These are phyloP conservation scores for Lasioglossum albipes DNA, from an alignment of 1,140 invertebrate species.

Conservation along the genomic window DNA sequence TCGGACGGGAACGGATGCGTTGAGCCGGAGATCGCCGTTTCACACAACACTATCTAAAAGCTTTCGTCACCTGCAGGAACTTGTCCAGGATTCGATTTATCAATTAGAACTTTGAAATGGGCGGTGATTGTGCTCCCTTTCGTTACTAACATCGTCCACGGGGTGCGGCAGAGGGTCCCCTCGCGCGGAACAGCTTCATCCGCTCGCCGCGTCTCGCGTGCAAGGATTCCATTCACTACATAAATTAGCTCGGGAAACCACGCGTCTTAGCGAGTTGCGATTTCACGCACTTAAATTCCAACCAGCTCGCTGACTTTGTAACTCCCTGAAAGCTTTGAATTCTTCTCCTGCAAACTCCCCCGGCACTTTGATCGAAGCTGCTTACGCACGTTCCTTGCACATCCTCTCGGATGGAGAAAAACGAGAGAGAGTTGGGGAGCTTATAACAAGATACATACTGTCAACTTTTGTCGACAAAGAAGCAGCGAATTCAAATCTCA, in stretches of 20 bases:
- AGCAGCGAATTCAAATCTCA: no score
- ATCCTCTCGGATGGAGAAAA: neutral
- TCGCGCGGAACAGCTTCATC: neutral
- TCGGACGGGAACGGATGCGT: neutral
- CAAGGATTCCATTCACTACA: neutral
- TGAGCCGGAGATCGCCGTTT: neutral
- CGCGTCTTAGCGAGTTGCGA: no score
- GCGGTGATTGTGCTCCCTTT: neutral
- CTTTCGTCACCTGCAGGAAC: conserved; percentile 1
- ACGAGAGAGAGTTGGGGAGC: neutral
- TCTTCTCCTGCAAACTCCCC: neutral
- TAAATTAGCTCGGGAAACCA: no score
- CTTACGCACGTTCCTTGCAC: neutral
- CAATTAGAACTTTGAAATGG: conserved; percentile 43
- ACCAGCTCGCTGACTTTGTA: neutral
- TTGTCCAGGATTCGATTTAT: conserved; percentile 38
- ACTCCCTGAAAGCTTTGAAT: neutral
- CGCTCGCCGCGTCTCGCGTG: neutral
- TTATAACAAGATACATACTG: no score
- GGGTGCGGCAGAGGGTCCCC: no score
- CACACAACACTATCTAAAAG: conserved; percentile 7
- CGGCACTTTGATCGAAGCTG: neutral
- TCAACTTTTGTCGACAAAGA: no score
- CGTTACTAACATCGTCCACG: neutral
- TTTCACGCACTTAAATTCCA: neutral